phyloP scores from a whole-genome alignment of 2,888 invertebrate species.

The Sinopyrophorus schimmeli region DNA sequence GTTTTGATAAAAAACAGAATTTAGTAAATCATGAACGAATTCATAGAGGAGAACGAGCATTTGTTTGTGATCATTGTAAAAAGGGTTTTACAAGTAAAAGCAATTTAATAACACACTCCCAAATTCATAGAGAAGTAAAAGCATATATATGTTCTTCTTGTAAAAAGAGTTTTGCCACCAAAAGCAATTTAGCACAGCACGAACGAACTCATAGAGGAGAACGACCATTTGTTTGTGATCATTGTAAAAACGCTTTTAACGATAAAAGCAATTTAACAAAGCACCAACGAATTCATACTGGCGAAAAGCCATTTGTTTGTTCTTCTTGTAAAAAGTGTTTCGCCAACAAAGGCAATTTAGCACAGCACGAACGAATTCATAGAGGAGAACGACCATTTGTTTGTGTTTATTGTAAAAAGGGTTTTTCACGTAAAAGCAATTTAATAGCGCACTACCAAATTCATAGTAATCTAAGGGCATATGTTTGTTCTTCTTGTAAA shows the following conservation, averaged over 20 bases:
- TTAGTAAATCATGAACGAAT: conserved; percentile 62
- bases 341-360: not conserved
- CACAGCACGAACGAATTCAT: conserved; percentile 45
- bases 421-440: conserved; percentile 61
- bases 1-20: conserved; percentile 63
- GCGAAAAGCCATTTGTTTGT: too few species aligned
- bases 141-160: conserved; percentile 59
- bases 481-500: too few species aligned
- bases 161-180: too few species aligned
- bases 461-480: conserved; percentile 42
- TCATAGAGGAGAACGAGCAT: conserved; percentile 64
- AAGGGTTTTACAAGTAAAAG: conserved; percentile 63
- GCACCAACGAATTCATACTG: too few species aligned
- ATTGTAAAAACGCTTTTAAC: too few species aligned
- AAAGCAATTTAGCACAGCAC: too few species aligned
- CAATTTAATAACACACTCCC: conserved; percentile 62
- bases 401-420: conserved; percentile 53
- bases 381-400: conserved; percentile 54
- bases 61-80: conserved; percentile 61
- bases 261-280: too few species aligned
- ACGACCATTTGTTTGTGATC: too few species aligned
- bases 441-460: conserved; percentile 57
- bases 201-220: too few species aligned
- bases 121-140: conserved; percentile 61
- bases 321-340: too few species aligned